Percentiles rank a stretch among this genome's conserved stretches.
Evolutionary conservation across 1,140 invertebrate genomes (phyloP).

Genomic region (Caenorhabditis inopinata): DNA sequence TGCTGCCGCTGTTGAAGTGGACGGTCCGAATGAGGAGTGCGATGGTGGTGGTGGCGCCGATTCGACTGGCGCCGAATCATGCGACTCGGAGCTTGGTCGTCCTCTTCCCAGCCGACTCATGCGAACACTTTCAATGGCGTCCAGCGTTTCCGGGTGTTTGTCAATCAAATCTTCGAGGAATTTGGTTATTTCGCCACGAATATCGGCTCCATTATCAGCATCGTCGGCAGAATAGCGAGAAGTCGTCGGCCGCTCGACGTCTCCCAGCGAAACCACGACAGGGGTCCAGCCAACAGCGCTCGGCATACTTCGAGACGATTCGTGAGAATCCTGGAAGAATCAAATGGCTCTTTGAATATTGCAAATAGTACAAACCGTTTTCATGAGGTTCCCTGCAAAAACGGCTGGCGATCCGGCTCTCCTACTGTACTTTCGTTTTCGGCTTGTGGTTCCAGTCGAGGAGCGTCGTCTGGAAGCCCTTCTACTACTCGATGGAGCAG

Average conservation of each 20-base stretch:
- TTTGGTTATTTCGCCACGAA: slow-evolving; percentile 62
- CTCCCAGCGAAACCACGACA: neutral
- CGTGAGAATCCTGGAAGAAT: slow-evolving; percentile 24
- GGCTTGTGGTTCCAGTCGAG: neutral
- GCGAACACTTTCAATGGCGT: slow-evolving; percentile 63
- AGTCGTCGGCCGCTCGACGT: slow-evolving; percentile 5
- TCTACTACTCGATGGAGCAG: neutral
- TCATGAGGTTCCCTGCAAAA: neutral
- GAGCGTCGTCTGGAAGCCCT: neutral
- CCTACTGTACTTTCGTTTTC: neutral
- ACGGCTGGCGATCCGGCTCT: neutral
- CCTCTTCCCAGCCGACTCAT: slow-evolving; percentile 47
- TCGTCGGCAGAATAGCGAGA: slow-evolving; percentile 15
- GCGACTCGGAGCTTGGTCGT: neutral
- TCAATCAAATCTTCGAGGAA: slow-evolving; percentile 64
- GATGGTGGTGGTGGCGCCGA: neutral
- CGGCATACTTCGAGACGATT: slow-evolving; percentile 23
- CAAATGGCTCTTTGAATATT: too few species aligned
- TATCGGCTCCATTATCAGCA: slow-evolving; percentile 44
- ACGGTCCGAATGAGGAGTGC: neutral
- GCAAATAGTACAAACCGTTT: neutral
- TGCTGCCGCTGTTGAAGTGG: neutral
- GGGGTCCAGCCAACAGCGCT: neutral
- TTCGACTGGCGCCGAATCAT: neutral
- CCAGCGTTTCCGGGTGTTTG: slow-evolving; percentile 63